Evolutionary conservation across 2,797 vertebrate genomes (phyloP).

Genomic region (Muscicapa striata): DNA sequence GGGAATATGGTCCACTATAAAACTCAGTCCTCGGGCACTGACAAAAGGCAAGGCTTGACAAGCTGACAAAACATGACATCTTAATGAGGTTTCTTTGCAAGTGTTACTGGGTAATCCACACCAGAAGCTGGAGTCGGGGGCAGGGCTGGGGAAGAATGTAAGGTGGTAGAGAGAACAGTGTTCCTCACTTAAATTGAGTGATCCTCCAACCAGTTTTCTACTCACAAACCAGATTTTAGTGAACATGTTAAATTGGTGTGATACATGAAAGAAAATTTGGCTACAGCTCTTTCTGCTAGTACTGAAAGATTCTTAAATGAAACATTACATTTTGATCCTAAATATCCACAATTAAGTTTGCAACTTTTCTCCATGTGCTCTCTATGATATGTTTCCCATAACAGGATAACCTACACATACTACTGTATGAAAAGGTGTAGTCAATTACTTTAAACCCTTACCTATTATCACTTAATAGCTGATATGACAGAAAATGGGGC

Average conservation of each 20-base stretch:
- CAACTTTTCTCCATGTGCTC: background rate
- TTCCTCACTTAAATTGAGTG: background rate
- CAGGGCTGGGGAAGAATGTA: background rate
- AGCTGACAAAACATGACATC: background rate
- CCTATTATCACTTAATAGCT: background rate
- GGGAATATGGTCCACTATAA: background rate
- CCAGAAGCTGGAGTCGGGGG: background rate
- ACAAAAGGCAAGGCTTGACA: conserved; percentile 12
- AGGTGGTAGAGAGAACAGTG: background rate
- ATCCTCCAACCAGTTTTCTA: background rate
- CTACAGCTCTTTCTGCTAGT: background rate
- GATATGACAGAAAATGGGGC: background rate
- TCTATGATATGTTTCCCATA: background rate
- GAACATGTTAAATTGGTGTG: background rate
- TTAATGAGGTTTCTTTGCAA: background rate
- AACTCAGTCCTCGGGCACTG: background rate
- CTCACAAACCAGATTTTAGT: background rate
- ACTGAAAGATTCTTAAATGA: background rate
- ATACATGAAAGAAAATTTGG: background rate
- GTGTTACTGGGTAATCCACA: background rate
- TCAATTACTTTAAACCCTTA: background rate
- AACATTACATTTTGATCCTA: background rate
- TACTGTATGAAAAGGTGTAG: background rate
- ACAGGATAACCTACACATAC: background rate
- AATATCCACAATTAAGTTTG: background rate